Evolutionary conservation across 2,797 vertebrate genomes (phyloP).

Genomic region (Melanotaenia boesemani): DNA sequence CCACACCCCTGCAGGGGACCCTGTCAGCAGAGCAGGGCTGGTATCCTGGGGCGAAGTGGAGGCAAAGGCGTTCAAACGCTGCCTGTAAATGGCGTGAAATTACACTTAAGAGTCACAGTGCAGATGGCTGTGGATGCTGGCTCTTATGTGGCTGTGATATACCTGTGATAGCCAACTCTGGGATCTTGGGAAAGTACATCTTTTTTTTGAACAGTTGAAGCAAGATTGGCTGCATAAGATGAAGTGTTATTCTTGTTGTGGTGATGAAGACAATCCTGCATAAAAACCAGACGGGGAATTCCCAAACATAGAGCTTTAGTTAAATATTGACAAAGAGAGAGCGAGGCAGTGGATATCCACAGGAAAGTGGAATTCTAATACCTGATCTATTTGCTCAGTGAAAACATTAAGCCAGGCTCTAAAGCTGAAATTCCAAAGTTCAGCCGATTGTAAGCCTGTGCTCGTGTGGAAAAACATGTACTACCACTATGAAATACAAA

Average conservation of each 20-base stretch:
- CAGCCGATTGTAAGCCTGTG: slow-evolving; percentile 49
- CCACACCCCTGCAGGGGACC: slow-evolving; percentile 65
- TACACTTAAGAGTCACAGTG: slow-evolving; percentile 62
- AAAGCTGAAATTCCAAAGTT: slow-evolving; percentile 69
- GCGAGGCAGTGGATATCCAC: slow-evolving; percentile 24
- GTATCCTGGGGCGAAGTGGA: slow-evolving; percentile 52
- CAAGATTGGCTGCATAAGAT: neutral
- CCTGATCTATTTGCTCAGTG: slow-evolving; percentile 61
- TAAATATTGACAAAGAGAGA: slow-evolving; percentile 59
- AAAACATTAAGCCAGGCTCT: slow-evolving; percentile 49
- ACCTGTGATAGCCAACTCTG: slow-evolving; percentile 4
- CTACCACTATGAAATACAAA: neutral
- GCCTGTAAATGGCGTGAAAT: slow-evolving; percentile 69
- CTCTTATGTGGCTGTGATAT: slow-evolving; percentile 28
- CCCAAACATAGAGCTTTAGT: slow-evolving; percentile 44
- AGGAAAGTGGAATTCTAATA: slow-evolving; percentile 28
- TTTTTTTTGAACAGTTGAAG: slow-evolving; percentile 33
- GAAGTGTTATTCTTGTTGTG: neutral
- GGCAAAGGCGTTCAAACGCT: slow-evolving; percentile 40
- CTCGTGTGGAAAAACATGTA: slow-evolving; percentile 33
- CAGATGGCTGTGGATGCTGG: slow-evolving; percentile 63
- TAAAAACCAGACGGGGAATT: slow-evolving; percentile 39
- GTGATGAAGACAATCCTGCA: slow-evolving; percentile 14
- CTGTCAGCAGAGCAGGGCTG: slow-evolving; percentile 41
- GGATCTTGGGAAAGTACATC: slow-evolving; percentile 30